These are phyloP conservation scores for Pteropus alecto DNA, from an alignment of 2,113 vertebrate genomes.

Conservation along the genomic window DNA sequence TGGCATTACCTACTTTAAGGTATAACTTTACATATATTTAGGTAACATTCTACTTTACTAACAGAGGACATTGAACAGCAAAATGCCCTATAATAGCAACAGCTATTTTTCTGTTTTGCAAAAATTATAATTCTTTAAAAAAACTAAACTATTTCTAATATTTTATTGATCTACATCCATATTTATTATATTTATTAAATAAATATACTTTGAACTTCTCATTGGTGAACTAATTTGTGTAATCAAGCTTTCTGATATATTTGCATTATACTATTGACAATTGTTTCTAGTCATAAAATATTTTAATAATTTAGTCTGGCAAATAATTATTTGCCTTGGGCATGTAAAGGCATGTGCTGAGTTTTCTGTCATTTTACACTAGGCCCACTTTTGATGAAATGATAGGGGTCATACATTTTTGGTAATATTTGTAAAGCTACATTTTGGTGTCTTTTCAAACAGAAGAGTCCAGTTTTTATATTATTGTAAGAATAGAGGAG, in stretches of 20 bases:
- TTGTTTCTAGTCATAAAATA: slow-evolving; percentile 39
- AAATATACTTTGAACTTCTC: slow-evolving; percentile 38
- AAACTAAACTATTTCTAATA: slow-evolving; percentile 2
- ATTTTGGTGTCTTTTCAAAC: not conserved
- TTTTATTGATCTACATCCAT: slow-evolving; percentile 48
- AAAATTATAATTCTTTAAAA: slow-evolving; percentile 4
- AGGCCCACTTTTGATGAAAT: not conserved
- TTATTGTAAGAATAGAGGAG: not conserved
- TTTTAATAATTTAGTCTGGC: slow-evolving; percentile 46
- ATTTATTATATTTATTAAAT: slow-evolving; percentile 41
- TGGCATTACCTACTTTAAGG: not conserved
- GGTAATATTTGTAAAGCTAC: not conserved
- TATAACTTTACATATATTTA: not conserved
- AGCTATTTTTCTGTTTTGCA: not conserved
- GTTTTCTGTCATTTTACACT: slow-evolving; percentile 12
- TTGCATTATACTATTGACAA: slow-evolving; percentile 47
- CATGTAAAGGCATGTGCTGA: slow-evolving; percentile 12
- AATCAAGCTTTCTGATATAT: slow-evolving; percentile 48
- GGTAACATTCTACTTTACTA: slow-evolving; percentile 11
- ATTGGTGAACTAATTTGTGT: slow-evolving; percentile 31
- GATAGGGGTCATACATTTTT: not conserved
- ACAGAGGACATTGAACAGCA: not conserved
- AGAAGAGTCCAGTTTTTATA: not conserved
- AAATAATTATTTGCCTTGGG: slow-evolving; percentile 27
- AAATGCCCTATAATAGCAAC: not conserved